Evolutionary conservation across 2,888 invertebrate genomes (phyloP).

Genomic region (Harpalus rubripes): DNA sequence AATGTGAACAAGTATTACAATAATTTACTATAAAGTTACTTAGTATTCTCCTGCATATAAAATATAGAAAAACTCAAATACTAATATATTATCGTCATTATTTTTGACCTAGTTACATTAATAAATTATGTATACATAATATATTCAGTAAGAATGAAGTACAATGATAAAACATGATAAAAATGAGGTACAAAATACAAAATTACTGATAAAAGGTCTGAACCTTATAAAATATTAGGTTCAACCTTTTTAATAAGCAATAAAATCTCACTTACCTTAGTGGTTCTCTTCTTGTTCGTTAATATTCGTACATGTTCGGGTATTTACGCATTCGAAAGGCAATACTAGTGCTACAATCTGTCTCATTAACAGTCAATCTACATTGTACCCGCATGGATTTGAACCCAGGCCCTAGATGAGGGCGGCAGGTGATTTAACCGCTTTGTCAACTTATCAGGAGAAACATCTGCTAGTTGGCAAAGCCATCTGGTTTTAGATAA

Average conservation of each 20-base stretch:
- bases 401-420: conserved; percentile 14
- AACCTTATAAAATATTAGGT: neutral
- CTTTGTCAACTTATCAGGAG: conserved; percentile 49
- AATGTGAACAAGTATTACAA: no score
- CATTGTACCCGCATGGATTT: conserved; percentile 40
- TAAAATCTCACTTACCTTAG: conserved; percentile 14
- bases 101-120: neutral
- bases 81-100: neutral
- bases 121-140: neutral
- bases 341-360: conserved; percentile 37
- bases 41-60: neutral
- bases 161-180: neutral
- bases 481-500: conserved; percentile 18
- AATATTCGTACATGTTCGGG: neutral
- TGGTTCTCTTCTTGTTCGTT: neutral
- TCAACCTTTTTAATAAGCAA: conserved; percentile 23
- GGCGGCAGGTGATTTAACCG: conserved; percentile 45
- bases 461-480: conserved; percentile 48
- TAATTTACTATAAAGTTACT: neutral
- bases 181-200: neutral
- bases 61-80: neutral
- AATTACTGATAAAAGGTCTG: neutral
- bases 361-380: conserved; percentile 44
- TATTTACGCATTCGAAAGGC: conserved; percentile 10
- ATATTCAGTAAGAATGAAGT: neutral